Evolutionary conservation across 2,888 invertebrate species (phyloP).

Genomic region (Drosophila merina): DNA sequence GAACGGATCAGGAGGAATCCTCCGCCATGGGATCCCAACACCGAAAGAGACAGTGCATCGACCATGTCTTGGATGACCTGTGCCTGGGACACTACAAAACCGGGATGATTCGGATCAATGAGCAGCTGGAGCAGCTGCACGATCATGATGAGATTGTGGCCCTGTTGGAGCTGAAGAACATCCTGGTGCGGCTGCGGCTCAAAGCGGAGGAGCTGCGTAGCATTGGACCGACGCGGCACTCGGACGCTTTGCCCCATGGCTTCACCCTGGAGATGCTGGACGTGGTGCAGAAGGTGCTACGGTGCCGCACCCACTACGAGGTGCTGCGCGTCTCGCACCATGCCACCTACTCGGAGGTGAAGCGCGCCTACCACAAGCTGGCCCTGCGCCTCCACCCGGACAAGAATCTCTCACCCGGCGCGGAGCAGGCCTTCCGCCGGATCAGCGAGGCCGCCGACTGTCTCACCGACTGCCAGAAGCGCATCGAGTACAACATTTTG

Average conservation of each 20-base stretch:
- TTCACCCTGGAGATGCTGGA: conserved; percentile 91
- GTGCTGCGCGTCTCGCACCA: conserved; percentile 88
- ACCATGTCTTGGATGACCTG: conserved; percentile 46
- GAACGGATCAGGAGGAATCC: background rate
- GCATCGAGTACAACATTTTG: conserved; percentile 89
- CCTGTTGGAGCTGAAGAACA: conserved; percentile 63
- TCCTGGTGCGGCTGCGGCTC: conserved; percentile 53
- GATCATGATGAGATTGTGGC: conserved; percentile 34
- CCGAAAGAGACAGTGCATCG: conserved; percentile 7
- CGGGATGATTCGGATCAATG: conserved; percentile 54
- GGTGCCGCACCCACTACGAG: conserved; percentile 92
- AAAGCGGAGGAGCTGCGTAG: conserved; percentile 30
- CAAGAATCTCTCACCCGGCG: conserved; percentile 92
- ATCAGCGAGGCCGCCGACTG: conserved; percentile 93
- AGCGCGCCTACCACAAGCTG: conserved; percentile 89
- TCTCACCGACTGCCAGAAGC: conserved; percentile 89
- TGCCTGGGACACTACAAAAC: conserved; percentile 54
- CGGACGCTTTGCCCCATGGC: conserved; percentile 83
- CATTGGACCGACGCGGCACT: conserved; percentile 56
- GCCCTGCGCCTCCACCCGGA: conserved; percentile 93
- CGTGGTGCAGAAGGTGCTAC: conserved; percentile 86
- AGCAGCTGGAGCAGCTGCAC: conserved; percentile 11
- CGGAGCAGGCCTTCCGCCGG: conserved; percentile 92
- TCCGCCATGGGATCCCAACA: background rate
- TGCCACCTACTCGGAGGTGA: conserved; percentile 88